Percentiles rank a stretch among this genome's conserved stretches.
These are phyloP conservation scores for Cheilosia variabilis DNA, from an alignment of 2,888 invertebrate genomes.

Conservation along the genomic window DNA sequence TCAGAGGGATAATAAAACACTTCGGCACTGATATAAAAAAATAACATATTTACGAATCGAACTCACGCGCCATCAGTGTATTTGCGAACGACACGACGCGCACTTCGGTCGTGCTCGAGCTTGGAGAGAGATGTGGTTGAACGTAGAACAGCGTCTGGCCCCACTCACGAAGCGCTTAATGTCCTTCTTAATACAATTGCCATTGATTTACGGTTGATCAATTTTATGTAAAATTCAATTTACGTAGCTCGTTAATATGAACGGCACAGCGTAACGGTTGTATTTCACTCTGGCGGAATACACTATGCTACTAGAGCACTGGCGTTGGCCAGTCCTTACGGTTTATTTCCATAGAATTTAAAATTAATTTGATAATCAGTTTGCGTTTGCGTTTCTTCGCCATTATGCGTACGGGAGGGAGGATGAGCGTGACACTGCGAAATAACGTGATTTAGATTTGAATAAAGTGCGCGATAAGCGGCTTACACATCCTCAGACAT, in stretches of 20 bases:
- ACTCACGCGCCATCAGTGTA: constrained; percentile 50
- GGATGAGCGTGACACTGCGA: not conserved
- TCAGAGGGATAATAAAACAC: constrained; percentile 71
- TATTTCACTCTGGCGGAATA: constrained; percentile 45
- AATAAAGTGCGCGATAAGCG: constrained; percentile 31
- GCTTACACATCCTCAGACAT: constrained; percentile 30
- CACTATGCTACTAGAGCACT: not conserved
- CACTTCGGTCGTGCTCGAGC: constrained; percentile 16
- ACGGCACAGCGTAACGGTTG: constrained; percentile 37
- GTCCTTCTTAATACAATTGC: constrained; percentile 65
- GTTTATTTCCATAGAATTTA: constrained; percentile 25
- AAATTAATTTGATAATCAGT: constrained; percentile 41
- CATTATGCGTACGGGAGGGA: not conserved
- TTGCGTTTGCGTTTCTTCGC: constrained; percentile 1
- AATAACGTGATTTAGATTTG: constrained; percentile 4
- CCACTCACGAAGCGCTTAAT: constrained; percentile 44
- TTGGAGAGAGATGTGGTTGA: constrained; percentile 19
- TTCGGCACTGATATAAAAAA: constrained; percentile 50
- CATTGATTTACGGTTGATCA: constrained; percentile 67
- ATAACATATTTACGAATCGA: constrained; percentile 58
- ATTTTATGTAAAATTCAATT: constrained; percentile 63
- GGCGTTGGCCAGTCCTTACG: not conserved
- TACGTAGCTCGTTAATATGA: constrained; percentile 61
- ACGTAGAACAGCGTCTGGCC: not conserved
- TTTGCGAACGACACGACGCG: not conserved